Evolutionary conservation across 1,140 invertebrate species (phyloP).

Genomic region (Pseudomyrmex flavicornis): DNA sequence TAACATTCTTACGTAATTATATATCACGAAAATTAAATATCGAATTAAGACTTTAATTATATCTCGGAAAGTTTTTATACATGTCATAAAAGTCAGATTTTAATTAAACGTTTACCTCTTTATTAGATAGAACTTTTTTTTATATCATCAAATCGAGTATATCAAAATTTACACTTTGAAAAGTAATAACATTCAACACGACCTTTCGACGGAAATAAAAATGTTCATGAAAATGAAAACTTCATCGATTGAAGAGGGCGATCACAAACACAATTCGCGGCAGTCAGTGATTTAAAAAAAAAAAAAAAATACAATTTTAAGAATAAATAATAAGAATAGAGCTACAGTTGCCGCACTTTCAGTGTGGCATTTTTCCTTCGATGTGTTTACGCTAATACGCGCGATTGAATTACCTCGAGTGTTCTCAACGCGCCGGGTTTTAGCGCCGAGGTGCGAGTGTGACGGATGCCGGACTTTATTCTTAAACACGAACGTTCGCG

Average conservation of each 20-base stretch:
- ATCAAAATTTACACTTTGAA: not conserved
- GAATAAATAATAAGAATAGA: slow-evolving; percentile 4
- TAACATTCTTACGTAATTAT: not conserved
- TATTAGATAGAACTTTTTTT: too few species aligned
- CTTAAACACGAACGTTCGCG: not conserved
- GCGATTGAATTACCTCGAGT: not conserved
- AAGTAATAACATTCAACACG: not conserved
- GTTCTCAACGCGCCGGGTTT: too few species aligned
- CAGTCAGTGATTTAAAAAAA: slow-evolving; percentile 24
- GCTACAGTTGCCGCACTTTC: not conserved
- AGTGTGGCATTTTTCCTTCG: not conserved
- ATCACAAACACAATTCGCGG: not conserved
- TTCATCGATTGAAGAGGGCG: too few species aligned
- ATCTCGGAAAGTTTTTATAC: too few species aligned
- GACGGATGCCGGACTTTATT: not conserved
- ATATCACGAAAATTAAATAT: not conserved
- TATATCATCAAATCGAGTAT: too few species aligned
- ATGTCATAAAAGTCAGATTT: too few species aligned
- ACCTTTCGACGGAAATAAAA: slow-evolving; percentile 46
- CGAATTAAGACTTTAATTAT: not conserved
- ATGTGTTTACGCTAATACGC: not conserved
- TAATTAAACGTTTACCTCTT: too few species aligned
- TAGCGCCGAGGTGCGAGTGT: not conserved
- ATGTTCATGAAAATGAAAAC: not conserved
- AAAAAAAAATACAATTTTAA: too few species aligned